Conservation (phyloP, 2,797 vertebrate species). For the Mallotus villosus region DNA sequence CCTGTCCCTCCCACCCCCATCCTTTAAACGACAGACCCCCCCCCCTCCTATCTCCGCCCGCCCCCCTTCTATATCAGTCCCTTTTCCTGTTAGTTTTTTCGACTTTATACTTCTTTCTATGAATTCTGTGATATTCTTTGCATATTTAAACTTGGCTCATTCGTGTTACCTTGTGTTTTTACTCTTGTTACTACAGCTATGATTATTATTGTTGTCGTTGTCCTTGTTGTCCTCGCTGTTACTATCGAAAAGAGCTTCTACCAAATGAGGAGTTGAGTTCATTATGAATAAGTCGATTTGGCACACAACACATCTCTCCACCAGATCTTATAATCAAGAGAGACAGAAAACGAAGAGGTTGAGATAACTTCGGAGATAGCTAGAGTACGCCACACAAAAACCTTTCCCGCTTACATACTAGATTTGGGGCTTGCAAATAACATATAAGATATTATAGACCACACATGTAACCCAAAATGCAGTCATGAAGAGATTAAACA, state of each 20-base stretch:
- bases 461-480: constrained; percentile 70
- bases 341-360: constrained; percentile 72
- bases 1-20: constrained; percentile 20
- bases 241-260: constrained; percentile 76
- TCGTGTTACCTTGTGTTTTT: constrained; percentile 74
- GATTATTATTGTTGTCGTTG: constrained; percentile 68
- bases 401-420: constrained; percentile 68
- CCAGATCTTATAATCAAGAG: constrained; percentile 56
- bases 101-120: constrained; percentile 68
- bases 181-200: constrained; percentile 60
- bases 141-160: constrained; percentile 76
- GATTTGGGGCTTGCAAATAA: constrained; percentile 73
- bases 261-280: constrained; percentile 70
- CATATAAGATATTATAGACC: constrained; percentile 61
- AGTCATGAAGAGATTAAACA: constrained; percentile 57
- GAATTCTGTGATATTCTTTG: constrained; percentile 75
- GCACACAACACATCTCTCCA: constrained; percentile 60
- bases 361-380: constrained; percentile 70
- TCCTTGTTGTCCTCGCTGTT: constrained; percentile 71
- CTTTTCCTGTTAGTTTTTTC: constrained; percentile 26
- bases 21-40: background rate
- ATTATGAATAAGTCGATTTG: constrained; percentile 52
- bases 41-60: constrained; percentile 12
- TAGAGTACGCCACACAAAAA: constrained; percentile 49
- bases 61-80: constrained; percentile 21